Base-by-base conservation (phyloP, 2,888 invertebrate genomes). In the Dexiosoma caninum region DNA sequence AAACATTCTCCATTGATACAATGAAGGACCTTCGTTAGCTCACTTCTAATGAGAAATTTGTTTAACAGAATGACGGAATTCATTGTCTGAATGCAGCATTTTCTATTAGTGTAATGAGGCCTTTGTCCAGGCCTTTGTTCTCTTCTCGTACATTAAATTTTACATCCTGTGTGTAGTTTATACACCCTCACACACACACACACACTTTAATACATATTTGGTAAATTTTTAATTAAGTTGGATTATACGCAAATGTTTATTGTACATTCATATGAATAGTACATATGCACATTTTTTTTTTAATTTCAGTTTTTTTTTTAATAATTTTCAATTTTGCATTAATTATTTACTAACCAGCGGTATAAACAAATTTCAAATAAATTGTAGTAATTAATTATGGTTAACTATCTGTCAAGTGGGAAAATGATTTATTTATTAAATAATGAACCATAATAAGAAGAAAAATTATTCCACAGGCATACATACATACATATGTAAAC, bases 371-470 rank as follows among this genome's bases (percentile, higher is more conserved):
- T 72, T 81, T 62, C 69, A 77, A 72, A 71, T 81, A 75, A 75
- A 74, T 80, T 83, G 83, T 77, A 62, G 75, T 84, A 84, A 85
- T 86, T 85, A 86, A 87, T 87, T 85, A 84, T 84, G 85, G 85
- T 84, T 84, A 85, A 86, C 85, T 86, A 86, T 83, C 85, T 86
- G 85, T 82, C 84, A 81, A 77, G 81, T 81, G 76, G 81, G 72
- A 72, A 70, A 72, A 81, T 81, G 76, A 81, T 81, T 81, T 81
- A 81, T 81, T 81, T 77, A 77, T 81, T 69, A 75, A 72, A 81
- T 81, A 81, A 81, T 81, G 71, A 77, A 81, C 72, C 72, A 81
- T 62, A 69, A 69, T 57, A 70, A 69, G 35, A 77, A 55, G 59
- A 57, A 67, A 51, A 81, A 67, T 51, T 60, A 51, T 53, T 14